phyloP scores from a whole-genome alignment of 2,113 vertebrate genomes.

The Daphoenositta chrysoptera region DNA sequence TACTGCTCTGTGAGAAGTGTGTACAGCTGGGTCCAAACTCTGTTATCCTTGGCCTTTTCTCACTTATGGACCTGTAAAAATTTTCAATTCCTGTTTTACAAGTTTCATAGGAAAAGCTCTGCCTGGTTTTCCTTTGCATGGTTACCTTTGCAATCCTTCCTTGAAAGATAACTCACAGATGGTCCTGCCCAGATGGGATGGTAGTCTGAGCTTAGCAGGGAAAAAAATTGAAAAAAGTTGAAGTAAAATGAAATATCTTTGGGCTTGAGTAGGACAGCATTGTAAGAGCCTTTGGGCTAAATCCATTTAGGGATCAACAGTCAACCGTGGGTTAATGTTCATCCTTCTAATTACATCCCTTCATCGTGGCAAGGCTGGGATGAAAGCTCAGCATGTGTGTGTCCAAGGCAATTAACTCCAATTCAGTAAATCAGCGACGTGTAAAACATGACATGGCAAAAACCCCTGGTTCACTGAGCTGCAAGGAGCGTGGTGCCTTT shows the following conservation, averaged over 20 bases:
- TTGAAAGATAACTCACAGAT: not conserved
- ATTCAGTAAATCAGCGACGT: not conserved
- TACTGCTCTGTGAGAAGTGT: not conserved
- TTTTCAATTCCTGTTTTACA: not conserved
- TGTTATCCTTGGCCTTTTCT: not conserved
- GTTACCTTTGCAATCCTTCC: not conserved
- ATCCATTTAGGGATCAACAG: not conserved
- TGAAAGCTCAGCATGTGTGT: conserved; percentile 18
- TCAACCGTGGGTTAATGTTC: conserved; percentile 1
- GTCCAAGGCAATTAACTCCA: not conserved
- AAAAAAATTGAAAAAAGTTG: not conserved
- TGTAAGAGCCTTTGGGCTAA: not conserved
- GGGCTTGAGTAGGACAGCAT: not conserved
- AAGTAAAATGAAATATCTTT: not conserved
- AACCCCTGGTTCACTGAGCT: not conserved
- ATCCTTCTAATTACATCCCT: not conserved
- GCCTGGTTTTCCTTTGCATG: not conserved
- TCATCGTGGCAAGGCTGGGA: not conserved
- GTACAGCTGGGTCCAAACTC: not conserved
- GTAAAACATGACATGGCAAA: conserved; percentile 54
- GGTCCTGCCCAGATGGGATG: not conserved
- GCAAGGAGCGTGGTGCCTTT: not conserved
- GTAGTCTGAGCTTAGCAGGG: not conserved
- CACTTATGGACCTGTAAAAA: fast-evolving
- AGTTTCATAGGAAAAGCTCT: not conserved